phyloP scores from a whole-genome alignment of 2,113 vertebrate species.

The Pluvialis apricaria region DNA sequence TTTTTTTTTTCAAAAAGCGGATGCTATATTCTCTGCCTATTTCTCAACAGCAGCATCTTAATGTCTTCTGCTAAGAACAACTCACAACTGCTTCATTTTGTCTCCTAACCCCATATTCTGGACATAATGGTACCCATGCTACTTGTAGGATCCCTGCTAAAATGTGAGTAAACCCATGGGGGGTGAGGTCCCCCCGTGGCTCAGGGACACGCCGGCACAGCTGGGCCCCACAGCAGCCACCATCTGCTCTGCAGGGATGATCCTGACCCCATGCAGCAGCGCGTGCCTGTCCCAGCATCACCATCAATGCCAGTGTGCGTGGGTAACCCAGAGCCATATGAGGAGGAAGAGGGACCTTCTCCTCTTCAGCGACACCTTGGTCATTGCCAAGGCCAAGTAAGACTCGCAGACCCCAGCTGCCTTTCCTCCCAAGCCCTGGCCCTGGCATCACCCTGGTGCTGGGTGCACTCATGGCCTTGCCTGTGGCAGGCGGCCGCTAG shows the following conservation, averaged over 20 bases:
- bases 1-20: background rate
- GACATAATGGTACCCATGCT: background rate
- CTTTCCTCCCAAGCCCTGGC: background rate
- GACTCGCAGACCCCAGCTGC: background rate
- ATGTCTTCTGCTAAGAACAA: background rate
- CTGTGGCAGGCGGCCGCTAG: fast-evolving
- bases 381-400: background rate
- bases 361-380: background rate
- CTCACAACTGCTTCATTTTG: background rate
- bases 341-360: background rate
- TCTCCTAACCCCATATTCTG: background rate
- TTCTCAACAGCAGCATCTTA: background rate
- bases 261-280: background rate
- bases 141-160: background rate
- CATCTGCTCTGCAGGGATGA: background rate
- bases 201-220: background rate
- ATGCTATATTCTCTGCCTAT: background rate
- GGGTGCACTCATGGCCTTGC: background rate
- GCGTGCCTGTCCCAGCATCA: background rate
- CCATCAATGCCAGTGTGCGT: background rate
- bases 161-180: background rate
- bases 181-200: no score
- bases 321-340: background rate
- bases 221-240: background rate
- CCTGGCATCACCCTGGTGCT: no score